phyloP scores from a whole-genome alignment of 1,140 invertebrate genomes.

The Magallana angulata region DNA sequence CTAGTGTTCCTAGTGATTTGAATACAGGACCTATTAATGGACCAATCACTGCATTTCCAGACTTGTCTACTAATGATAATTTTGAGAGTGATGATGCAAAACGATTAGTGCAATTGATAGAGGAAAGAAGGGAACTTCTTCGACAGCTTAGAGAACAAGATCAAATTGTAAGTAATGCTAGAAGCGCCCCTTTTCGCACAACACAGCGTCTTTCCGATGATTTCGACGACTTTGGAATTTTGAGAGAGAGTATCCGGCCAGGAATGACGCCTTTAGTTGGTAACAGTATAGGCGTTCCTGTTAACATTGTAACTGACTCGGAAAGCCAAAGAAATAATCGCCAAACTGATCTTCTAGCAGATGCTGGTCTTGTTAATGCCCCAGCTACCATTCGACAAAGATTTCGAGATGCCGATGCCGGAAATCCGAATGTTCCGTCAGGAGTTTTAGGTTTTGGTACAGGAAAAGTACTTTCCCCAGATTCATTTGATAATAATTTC shows the following conservation, averaged over 20 bases:
- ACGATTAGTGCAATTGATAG: not conserved
- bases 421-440: not conserved
- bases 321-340: not conserved
- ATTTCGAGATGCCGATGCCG: not conserved
- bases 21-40: not conserved
- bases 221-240: constrained; percentile 3
- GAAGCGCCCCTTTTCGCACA: not conserved
- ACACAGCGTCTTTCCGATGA: not conserved
- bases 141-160: not conserved
- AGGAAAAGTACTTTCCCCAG: not conserved
- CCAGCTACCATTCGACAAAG: not conserved
- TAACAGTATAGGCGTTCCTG: not conserved
- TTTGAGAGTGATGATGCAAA: not conserved
- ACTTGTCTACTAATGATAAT: not conserved
- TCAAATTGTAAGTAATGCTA: not conserved
- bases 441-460: not conserved
- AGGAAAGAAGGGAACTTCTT: not conserved
- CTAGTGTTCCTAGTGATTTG: not conserved
- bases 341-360: not conserved
- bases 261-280: not conserved
- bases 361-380: not conserved
- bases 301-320: not conserved
- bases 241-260: not conserved
- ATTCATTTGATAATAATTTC: too few species aligned
- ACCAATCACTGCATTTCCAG: not conserved